Evolutionary conservation across 2,888 invertebrate genomes (phyloP), one percentile per base, ranked within the genome.

Genomic region (Molorchus minor): DNA sequence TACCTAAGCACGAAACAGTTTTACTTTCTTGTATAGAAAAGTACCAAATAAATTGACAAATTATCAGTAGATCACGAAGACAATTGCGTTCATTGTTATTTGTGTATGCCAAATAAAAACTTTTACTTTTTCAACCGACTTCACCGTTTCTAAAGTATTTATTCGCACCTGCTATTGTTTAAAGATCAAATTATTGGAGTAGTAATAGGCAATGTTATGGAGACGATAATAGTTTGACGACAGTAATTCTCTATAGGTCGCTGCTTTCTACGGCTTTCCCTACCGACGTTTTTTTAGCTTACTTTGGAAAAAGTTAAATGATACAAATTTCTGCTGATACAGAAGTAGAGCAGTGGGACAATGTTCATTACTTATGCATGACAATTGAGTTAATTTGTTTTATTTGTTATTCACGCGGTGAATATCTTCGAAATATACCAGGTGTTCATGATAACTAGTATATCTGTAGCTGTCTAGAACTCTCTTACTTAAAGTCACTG

Each of bases 231-330:
- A 45, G 44, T n/a, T 49, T 16, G 25, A 35, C 46, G 41, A 52
- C 36, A 45, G 35, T 19, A 49, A 52, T 45, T 57, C 36, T 45
- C 52, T 57, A 30, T 52, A 38, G 57, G 57, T 57, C 57, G 52
- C 38, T 44, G 51, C 57, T 52, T 57, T 57, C 57, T 57, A 45
- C 38, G 44, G 38, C 57, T 57, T 57, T 49, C 57, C 43, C 57
- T 38, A 35, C n/a, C 35, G 43, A 16, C 29, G 21, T 38, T 45
- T 52, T 56, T 57, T 52, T 52, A 44, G 38, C 25, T 17, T 38
- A 57, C 38, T 43, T 38, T 36, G 40, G 19, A 29, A 43, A 57
- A 46, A 36, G 36, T 44, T 41, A 51, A 57, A 51, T 57, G 45
- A 36, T 52, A 55, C 59, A 59, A 59, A 59, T 51, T 53, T 51